These are phyloP conservation scores for Acanthopagrus latus DNA, from an alignment of 2,797 vertebrate species.

Conservation along the genomic window DNA sequence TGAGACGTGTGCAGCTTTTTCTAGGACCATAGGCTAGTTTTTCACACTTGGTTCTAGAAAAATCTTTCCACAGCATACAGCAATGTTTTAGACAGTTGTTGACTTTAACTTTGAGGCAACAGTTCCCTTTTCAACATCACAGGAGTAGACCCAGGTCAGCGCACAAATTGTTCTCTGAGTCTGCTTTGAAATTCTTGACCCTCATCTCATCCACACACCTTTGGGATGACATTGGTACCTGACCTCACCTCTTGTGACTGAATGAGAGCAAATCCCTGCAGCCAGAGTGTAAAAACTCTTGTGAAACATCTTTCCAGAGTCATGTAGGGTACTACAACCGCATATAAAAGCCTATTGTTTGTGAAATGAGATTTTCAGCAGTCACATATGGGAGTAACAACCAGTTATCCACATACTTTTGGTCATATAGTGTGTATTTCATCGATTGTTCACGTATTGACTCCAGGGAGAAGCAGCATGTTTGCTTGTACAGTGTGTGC, in stretches of 20 bases:
- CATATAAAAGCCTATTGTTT: neutral
- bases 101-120: neutral
- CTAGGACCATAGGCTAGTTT: neutral
- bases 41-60: neutral
- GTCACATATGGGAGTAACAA: neutral
- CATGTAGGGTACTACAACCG: neutral
- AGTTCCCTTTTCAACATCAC: too few species aligned
- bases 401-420: neutral
- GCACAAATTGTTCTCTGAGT: too few species aligned
- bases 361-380: neutral
- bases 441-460: constrained; percentile 47
- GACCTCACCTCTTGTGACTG: neutral
- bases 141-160: too few species aligned
- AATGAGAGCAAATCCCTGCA: neutral
- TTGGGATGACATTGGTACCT: neutral
- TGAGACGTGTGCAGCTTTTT: neutral
- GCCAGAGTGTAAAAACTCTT: neutral
- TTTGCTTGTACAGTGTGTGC: neutral
- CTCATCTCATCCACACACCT: neutral
- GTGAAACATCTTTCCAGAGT: too few species aligned
- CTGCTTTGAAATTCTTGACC: neutral
- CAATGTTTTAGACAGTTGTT: neutral
- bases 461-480: constrained; percentile 27
- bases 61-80: neutral
- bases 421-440: neutral